Conservation (phyloP, 2,113 vertebrate genomes). For the Takifugu bimaculatus region DNA sequence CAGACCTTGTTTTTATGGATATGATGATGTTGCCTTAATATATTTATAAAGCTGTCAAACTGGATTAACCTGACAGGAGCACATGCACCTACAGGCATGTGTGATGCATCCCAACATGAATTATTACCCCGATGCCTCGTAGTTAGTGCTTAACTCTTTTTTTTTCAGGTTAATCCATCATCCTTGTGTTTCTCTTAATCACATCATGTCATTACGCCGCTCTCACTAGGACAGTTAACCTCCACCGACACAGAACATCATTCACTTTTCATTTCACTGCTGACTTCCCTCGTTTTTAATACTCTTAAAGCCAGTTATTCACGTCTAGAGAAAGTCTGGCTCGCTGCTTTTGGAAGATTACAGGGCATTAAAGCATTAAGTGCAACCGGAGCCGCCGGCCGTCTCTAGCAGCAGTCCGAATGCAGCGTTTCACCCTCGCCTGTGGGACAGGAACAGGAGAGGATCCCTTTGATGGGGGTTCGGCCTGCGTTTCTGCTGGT, state of each 20-base stretch:
- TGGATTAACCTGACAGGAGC: neutral
- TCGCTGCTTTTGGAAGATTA: constrained; percentile 56
- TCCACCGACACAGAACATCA: constrained; percentile 6
- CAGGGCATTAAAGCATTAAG: constrained; percentile 46
- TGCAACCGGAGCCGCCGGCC: constrained; percentile 35
- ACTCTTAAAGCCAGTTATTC: constrained; percentile 37
- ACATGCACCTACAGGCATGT: neutral
- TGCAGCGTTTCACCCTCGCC: constrained; percentile 28
- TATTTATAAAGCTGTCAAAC: neutral
- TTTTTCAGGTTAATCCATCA: no score
- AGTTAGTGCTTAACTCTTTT: no score
- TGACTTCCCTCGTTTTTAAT: constrained; percentile 54
- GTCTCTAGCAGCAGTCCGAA: constrained; percentile 20
- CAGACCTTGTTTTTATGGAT: no score
- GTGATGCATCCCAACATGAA: no score
- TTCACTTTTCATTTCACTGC: constrained; percentile 48
- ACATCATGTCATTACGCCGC: neutral
- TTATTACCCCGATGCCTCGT: no score
- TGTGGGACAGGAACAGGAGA: constrained; percentile 33
- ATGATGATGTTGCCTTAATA: no score
- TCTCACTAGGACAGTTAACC: constrained; percentile 8
- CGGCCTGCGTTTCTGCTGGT: constrained; percentile 3
- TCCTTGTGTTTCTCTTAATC: no score
- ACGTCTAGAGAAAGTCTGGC: constrained; percentile 41
- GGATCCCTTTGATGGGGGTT: constrained; percentile 35